Conservation (phyloP, 2,888 invertebrate species). For the Ochropacha duplaris region DNA sequence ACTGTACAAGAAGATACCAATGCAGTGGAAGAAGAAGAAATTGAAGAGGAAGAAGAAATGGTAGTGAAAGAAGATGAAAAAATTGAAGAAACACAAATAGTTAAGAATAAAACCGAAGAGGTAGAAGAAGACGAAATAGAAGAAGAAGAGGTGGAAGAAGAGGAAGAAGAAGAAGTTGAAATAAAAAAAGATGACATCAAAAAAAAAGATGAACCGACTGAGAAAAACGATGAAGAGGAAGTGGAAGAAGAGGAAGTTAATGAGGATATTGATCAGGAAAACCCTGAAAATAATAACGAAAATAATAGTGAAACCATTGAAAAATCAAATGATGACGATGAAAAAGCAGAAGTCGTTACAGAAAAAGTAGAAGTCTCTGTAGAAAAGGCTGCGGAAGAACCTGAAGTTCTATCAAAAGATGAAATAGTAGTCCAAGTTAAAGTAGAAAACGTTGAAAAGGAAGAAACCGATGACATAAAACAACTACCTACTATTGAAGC, state of each 20-base stretch:
- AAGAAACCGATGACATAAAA: slow-evolving; percentile 13
- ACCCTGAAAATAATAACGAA: slow-evolving; percentile 14
- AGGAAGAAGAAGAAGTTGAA: slow-evolving; percentile 12
- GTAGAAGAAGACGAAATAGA: slow-evolving; percentile 8
- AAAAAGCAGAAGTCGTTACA: slow-evolving; percentile 31
- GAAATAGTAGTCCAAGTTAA: slow-evolving; percentile 22
- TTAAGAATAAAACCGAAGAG: slow-evolving; percentile 5
- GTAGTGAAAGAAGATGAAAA: slow-evolving; percentile 14
- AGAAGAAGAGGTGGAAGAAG: slow-evolving; percentile 6
- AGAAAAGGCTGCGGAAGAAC: slow-evolving; percentile 21
- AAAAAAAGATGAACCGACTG: slow-evolving; percentile 15
- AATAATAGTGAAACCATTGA: slow-evolving; percentile 31
- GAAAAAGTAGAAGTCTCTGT: slow-evolving; percentile 16
- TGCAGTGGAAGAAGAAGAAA: slow-evolving; percentile 12
- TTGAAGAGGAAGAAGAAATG: slow-evolving; percentile 7
- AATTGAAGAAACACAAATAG: slow-evolving; percentile 7
- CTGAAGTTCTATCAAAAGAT: slow-evolving; percentile 22
- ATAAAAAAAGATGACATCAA: slow-evolving; percentile 12
- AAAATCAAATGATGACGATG: neutral
- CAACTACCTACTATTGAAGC: neutral
- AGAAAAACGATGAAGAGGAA: slow-evolving; percentile 12
- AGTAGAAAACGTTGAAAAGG: slow-evolving; percentile 17
- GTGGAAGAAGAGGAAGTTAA: slow-evolving; percentile 22
- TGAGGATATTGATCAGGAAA: slow-evolving; percentile 26
- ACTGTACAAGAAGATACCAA: neutral